phyloP scores from a whole-genome alignment of 2,888 invertebrate species.

The Tromatobia lineatoria region DNA sequence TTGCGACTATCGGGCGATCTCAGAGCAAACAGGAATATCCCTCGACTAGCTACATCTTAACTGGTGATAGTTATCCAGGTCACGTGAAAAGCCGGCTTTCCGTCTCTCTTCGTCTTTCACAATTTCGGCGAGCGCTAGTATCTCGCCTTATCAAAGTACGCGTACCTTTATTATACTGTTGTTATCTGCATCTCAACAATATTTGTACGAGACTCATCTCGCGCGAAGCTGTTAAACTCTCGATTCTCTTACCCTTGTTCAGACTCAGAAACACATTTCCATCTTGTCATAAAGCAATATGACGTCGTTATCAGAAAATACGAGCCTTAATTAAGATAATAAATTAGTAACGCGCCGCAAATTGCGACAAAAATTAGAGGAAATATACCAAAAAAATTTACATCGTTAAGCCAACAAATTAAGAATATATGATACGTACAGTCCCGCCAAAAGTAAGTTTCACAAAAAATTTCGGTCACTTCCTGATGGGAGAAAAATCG shows the following conservation, averaged over 20 bases:
- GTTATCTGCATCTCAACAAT: conserved; percentile 9
- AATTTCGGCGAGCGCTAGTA: neutral
- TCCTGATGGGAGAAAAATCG: too few relatives aligned
- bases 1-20: conserved; percentile 15
- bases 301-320: conserved; percentile 2
- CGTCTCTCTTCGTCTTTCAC: conserved; percentile 14
- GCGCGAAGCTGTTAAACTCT: neutral
- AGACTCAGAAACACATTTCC: neutral
- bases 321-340: conserved; percentile 25
- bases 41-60: conserved; percentile 7
- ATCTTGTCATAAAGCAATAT: conserved; percentile 28
- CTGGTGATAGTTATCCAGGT: neutral
- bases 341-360: neutral
- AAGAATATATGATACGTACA: too few relatives aligned
- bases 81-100: neutral
- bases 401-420: neutral
- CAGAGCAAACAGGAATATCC: conserved; percentile 26
- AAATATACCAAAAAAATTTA: neutral
- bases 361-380: neutral
- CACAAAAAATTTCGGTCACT: too few relatives aligned
- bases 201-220: conserved; percentile 44
- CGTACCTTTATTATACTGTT: conserved; percentile 9
- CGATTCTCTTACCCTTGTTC: neutral
- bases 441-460: too few relatives aligned
- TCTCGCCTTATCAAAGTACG: conserved; percentile 28